These are phyloP conservation scores for Balaenoptera acutorostrata DNA, from an alignment of 2,113 vertebrate genomes.

Conservation along the genomic window DNA sequence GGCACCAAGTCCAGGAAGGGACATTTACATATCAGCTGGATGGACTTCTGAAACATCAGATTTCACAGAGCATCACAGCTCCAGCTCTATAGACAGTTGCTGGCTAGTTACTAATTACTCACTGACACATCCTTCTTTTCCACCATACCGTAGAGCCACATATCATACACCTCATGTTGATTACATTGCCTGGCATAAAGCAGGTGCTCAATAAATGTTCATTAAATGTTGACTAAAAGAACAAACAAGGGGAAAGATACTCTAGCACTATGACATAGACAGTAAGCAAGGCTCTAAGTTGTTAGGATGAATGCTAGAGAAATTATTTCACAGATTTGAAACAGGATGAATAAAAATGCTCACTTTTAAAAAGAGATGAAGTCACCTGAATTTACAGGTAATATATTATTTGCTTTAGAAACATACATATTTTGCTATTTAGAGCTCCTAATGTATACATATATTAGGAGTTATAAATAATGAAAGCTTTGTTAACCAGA, in stretches of 20 bases:
- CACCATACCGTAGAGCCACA: background rate
- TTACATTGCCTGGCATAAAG: background rate
- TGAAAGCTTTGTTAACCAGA: background rate
- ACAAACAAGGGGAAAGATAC: background rate
- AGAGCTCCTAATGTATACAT: background rate
- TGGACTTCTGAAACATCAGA: background rate
- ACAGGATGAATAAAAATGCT: background rate
- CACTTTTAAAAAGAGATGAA: background rate
- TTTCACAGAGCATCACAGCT: background rate
- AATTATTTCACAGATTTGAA: background rate
- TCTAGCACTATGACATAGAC: background rate
- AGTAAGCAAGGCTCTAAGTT: background rate
- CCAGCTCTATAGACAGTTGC: background rate
- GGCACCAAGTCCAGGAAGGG: background rate
- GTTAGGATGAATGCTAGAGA: background rate
- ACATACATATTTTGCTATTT: slow-evolving; percentile 6
- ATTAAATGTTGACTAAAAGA: background rate
- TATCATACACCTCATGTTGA: background rate
- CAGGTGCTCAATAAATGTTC: background rate
- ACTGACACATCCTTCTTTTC: background rate
- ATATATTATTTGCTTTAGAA: background rate
- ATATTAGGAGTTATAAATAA: background rate
- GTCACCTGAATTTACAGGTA: background rate
- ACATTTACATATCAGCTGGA: background rate
- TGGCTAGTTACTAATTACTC: slow-evolving; percentile 5